Conservation (phyloP, 2,888 invertebrate species). For the Ornithoptera priamus region DNA sequence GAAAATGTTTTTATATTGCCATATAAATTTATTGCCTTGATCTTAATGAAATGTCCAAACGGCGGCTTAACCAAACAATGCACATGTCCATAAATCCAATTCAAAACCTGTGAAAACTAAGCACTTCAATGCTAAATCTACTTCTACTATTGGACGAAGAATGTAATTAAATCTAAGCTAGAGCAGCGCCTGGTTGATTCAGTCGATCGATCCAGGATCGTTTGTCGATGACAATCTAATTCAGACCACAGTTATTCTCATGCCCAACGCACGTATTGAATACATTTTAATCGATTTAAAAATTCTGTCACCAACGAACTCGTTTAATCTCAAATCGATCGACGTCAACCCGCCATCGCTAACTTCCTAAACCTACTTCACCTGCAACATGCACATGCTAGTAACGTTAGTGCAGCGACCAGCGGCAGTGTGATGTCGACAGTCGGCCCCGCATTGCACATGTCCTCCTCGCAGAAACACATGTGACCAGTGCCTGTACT, state of each 20-base stretch:
- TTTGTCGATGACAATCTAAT: not conserved
- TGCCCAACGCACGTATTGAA: constrained; percentile 1
- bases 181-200: constrained; percentile 48
- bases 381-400: constrained; percentile 76
- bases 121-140: constrained; percentile 59
- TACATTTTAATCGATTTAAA: constrained; percentile 20
- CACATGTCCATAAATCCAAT: constrained; percentile 14
- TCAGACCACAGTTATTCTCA: not conserved
- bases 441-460: constrained; percentile 85
- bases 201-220: constrained; percentile 50
- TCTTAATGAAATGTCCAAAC: constrained; percentile 16
- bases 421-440: constrained; percentile 51
- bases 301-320: constrained; percentile 22
- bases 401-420: constrained; percentile 52
- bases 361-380: constrained; percentile 59
- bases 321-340: constrained; percentile 41
- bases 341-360: constrained; percentile 47
- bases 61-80: constrained; percentile 10
- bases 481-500: constrained; percentile 98
- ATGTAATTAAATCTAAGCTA: constrained; percentile 63
- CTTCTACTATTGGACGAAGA: constrained; percentile 74
- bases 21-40: constrained; percentile 18
- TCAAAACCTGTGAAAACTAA: constrained; percentile 61
- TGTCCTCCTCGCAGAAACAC: constrained; percentile 99
- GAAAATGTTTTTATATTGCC: not conserved